Conservation (phyloP, 2,797 vertebrate genomes). For the Podarcis siculus region DNA sequence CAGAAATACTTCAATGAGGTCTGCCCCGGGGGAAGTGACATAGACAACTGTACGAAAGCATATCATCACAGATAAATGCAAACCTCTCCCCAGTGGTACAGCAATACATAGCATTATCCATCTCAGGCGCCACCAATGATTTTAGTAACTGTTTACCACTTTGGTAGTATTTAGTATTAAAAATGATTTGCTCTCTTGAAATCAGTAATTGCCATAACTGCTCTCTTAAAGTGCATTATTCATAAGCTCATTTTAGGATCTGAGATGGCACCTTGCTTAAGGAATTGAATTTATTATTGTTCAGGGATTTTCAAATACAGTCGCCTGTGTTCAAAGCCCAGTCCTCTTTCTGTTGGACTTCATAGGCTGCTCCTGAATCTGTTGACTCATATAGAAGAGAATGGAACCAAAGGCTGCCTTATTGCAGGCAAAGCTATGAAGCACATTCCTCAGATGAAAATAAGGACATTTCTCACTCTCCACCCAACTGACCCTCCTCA, state of each 20-base stretch:
- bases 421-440: not conserved
- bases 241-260: not conserved
- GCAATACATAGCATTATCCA: not conserved
- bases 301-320: not conserved
- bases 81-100: not conserved
- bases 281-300: not conserved
- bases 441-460: too few relatives aligned
- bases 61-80: slow-evolving; percentile 37
- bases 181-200: not conserved
- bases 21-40: slow-evolving; percentile 25
- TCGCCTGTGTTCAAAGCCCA: not conserved
- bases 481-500: too few relatives aligned
- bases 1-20: slow-evolving; percentile 35
- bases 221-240: not conserved
- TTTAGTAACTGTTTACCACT: not conserved
- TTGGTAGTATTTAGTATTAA: not conserved
- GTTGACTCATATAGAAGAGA: not conserved
- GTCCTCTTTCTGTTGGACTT: not conserved
- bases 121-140: not conserved
- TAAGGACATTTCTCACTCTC: too few relatives aligned
- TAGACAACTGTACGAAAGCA: slow-evolving; percentile 44
- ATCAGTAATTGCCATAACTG: not conserved
- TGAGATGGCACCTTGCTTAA: not conserved
- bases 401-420: not conserved
- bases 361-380: not conserved